These are phyloP conservation scores for Halotydeus destructor DNA, from an alignment of 1,140 invertebrate genomes.

Conservation along the genomic window DNA sequence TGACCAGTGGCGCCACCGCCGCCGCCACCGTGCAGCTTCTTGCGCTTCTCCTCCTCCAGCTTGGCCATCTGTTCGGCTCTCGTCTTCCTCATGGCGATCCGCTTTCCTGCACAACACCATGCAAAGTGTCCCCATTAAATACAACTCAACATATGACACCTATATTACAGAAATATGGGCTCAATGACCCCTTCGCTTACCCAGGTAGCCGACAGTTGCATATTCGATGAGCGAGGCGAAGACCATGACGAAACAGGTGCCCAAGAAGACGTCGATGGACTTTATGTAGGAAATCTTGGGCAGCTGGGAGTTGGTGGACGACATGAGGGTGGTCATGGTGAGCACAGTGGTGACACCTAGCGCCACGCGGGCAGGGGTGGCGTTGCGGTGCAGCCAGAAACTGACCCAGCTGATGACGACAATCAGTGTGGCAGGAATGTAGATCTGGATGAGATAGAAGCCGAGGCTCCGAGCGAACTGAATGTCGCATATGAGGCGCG, in stretches of 20 bases:
- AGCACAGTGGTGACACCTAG: slow-evolving; percentile 32
- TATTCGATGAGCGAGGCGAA: slow-evolving; percentile 38
- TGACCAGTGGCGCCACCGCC: background rate
- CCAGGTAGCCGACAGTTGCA: slow-evolving; percentile 83
- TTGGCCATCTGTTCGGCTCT: slow-evolving; percentile 40
- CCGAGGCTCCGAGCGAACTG: slow-evolving; percentile 28
- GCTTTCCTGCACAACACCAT: too few relatives aligned
- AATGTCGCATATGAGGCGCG: slow-evolving; percentile 27
- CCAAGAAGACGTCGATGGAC: slow-evolving; percentile 29
- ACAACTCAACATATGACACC: too few relatives aligned
- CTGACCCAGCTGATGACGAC: slow-evolving; percentile 32
- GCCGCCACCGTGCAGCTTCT: background rate
- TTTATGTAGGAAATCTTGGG: slow-evolving; percentile 32
- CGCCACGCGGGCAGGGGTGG: slow-evolving; percentile 28
- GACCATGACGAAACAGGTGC: slow-evolving; percentile 27
- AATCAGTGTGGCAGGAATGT: slow-evolving; percentile 30
- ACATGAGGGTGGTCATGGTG: slow-evolving; percentile 33
- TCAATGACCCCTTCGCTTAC: too few relatives aligned
- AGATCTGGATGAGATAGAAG: slow-evolving; percentile 35
- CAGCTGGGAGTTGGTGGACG: slow-evolving; percentile 30
- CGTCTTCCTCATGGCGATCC: slow-evolving; percentile 84
- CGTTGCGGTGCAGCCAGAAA: slow-evolving; percentile 26
- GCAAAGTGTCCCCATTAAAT: too few relatives aligned
- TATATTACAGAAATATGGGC: too few relatives aligned
- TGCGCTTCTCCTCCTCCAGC: slow-evolving; percentile 7